A percentile compares a stretch with the other conserved stretches of the same genome.
phyloP scores from a whole-genome alignment of 2,888 invertebrate genomes.

The Steinernema carpocapsae region DNA sequence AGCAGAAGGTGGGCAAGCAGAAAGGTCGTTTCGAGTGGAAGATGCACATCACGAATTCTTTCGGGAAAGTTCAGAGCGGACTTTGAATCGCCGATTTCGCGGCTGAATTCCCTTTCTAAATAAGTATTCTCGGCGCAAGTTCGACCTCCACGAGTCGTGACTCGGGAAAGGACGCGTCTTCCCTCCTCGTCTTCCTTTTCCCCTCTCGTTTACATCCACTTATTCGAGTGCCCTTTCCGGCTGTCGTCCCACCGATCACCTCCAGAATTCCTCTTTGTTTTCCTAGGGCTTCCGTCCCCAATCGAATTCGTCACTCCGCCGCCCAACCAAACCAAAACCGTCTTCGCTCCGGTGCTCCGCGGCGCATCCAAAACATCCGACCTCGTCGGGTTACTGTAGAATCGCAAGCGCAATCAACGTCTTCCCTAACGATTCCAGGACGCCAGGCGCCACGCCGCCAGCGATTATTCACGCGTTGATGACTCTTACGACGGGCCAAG shows the following conservation, averaged over 20 bases:
- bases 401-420: not conserved
- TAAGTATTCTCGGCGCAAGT: conserved; percentile 30
- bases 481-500: not conserved
- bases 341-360: not conserved
- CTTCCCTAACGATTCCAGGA: not conserved
- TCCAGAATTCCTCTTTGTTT: conserved; percentile 3
- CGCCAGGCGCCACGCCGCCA: not conserved
- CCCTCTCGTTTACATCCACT: conserved; percentile 31
- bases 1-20: conserved; percentile 3
- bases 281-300: not conserved
- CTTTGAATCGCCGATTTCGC: conserved; percentile 27
- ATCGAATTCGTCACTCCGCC: conserved; percentile 32
- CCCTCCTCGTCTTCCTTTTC: not conserved
- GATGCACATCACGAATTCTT: conserved; percentile 23
- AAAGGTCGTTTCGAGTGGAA: conserved; percentile 5
- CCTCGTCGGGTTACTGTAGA: not conserved
- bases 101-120: conserved; percentile 7
- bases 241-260: conserved; percentile 9
- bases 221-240: conserved; percentile 9
- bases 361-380: conserved; percentile 1
- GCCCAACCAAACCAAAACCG: not conserved
- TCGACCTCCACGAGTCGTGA: conserved; percentile 8
- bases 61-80: conserved; percentile 3
- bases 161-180: conserved; percentile 16
- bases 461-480: conserved; percentile 28